Evolutionary conservation across 2,797 vertebrate species (phyloP).

Genomic region (Uromys caudimaculatus): DNA sequence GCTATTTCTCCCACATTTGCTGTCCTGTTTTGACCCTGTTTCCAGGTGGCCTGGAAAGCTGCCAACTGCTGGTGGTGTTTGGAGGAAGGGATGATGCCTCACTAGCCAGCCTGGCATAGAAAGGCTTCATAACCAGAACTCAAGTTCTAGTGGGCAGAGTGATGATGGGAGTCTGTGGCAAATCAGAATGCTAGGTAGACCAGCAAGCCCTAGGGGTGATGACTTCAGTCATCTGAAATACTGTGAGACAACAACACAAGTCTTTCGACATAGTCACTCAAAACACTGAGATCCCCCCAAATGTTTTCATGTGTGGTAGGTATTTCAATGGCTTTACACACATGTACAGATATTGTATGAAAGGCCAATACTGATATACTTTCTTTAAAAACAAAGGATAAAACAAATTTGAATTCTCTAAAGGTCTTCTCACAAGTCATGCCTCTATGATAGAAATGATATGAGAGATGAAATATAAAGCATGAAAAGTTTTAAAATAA

Average conservation of each 20-base stretch:
- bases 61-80: constrained; percentile 12
- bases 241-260: not conserved
- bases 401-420: not conserved
- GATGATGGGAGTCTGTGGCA: not conserved
- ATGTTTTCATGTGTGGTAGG: not conserved
- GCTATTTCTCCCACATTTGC: constrained; percentile 50
- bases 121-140: not conserved
- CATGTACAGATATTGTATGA: not conserved
- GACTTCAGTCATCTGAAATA: not conserved
- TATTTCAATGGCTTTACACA: not conserved
- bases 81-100: not conserved
- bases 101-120: not conserved
- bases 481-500: not conserved
- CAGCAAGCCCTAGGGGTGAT: not conserved
- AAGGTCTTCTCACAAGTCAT: not conserved
- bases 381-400: not conserved
- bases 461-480: not conserved
- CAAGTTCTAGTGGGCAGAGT: not conserved
- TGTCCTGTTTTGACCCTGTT: constrained; percentile 65
- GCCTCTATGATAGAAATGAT: not conserved
- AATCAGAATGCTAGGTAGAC: not conserved
- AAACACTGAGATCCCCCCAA: not conserved
- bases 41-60: constrained; percentile 46
- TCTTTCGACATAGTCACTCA: not conserved
- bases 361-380: not conserved